A percentile compares a stretch with the other conserved stretches of the same genome.
Evolutionary conservation across 2,888 invertebrate species (phyloP).

Genomic region (Trichopoda pennipes): DNA sequence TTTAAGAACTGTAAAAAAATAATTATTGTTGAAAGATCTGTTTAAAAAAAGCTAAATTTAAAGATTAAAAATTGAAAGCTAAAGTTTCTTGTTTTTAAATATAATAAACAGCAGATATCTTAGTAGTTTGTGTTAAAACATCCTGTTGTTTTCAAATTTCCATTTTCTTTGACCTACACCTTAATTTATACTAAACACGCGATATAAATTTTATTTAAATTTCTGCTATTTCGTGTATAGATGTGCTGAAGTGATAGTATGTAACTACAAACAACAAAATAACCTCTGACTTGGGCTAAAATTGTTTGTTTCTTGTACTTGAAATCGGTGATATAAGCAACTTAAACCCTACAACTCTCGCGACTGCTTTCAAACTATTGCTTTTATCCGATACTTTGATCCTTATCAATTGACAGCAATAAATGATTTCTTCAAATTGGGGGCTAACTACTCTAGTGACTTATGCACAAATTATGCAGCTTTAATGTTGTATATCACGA

Average conservation of each 20-base stretch:
- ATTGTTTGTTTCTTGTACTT: slow-evolving; percentile 21
- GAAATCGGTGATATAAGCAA: background rate
- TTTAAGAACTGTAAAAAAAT: too few species aligned
- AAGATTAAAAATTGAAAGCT: too few species aligned
- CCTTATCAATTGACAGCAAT: too few species aligned
- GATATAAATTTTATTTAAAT: slow-evolving; percentile 62
- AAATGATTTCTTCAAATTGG: too few species aligned
- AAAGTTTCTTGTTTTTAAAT: background rate
- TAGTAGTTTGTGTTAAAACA: background rate
- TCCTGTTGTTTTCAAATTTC: slow-evolving; percentile 36
- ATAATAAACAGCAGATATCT: background rate
- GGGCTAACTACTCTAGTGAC: too few species aligned
- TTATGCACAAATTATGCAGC: too few species aligned
- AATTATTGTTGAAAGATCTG: too few species aligned
- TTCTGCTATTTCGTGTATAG: background rate
- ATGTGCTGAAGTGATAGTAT: background rate
- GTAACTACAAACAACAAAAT: background rate
- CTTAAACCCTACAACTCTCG: background rate
- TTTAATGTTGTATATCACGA: too few species aligned
- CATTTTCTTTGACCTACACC: slow-evolving; percentile 78
- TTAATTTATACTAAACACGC: slow-evolving; percentile 78
- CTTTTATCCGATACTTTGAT: too few species aligned
- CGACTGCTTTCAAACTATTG: background rate
- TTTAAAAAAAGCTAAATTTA: too few species aligned
- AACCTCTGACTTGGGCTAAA: slow-evolving; percentile 15